Conservation (phyloP, 2,797 vertebrate genomes). For the Macropus fuliginosus region DNA sequence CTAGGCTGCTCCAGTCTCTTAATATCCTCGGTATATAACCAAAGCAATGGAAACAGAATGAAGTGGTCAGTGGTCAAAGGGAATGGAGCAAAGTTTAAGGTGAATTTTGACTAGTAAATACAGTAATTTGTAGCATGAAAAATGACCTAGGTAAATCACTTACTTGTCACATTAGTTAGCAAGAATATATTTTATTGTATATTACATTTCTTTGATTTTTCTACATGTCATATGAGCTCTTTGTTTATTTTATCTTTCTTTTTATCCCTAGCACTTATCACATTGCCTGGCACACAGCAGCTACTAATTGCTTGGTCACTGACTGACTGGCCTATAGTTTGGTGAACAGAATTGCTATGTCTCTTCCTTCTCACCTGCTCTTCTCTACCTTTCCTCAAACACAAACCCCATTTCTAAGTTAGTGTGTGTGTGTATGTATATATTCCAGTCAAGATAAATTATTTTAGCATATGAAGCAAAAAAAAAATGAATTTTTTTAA, state of each 20-base stretch:
- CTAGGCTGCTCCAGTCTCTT: background rate
- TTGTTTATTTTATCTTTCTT: background rate
- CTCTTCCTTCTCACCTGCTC: background rate
- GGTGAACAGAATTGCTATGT: background rate
- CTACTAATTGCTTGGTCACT: background rate
- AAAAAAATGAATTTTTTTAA: background rate
- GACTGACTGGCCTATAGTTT: background rate
- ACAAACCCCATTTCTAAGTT: background rate
- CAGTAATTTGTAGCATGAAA: background rate
- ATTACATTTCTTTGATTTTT: background rate
- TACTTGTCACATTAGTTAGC: slow-evolving; percentile 9
- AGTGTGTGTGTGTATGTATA: background rate
- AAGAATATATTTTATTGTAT: background rate
- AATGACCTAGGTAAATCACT: background rate
- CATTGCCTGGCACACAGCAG: background rate
- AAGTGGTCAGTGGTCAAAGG: background rate
- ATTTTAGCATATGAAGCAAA: background rate
- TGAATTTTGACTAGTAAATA: slow-evolving; percentile 13
- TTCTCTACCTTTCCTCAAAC: slow-evolving; percentile 40
- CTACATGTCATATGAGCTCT: background rate
- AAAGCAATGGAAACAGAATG: background rate
- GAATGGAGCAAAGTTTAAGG: background rate
- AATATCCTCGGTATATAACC: background rate
- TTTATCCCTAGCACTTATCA: background rate
- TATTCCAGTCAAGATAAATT: background rate